Conservation (phyloP, 2,888 invertebrate genomes). For the Stictocephala bisonia region DNA sequence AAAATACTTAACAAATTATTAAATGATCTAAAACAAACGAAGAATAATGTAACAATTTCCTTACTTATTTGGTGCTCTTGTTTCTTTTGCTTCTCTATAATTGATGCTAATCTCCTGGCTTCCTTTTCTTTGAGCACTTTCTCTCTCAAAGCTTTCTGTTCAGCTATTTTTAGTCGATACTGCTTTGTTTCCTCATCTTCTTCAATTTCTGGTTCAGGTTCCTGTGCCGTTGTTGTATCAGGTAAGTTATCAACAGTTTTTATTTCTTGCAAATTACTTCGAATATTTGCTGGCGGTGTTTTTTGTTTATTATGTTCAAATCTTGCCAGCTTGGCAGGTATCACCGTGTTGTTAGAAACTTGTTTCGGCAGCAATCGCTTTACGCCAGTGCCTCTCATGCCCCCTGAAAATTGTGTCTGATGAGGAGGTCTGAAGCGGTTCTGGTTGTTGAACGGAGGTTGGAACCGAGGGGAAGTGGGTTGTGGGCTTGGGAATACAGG, state of each 20-base stretch:
- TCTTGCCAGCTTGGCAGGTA: conserved; percentile 39
- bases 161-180: conserved; percentile 66
- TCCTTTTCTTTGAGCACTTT: conserved; percentile 66
- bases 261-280: conserved; percentile 62
- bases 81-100: conserved; percentile 63
- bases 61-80: conserved; percentile 52
- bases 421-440: not conserved
- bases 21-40: not conserved
- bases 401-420: not conserved
- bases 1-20: not conserved
- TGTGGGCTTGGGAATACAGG: not conserved
- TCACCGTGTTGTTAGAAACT: not conserved
- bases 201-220: conserved; percentile 40
- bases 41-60: too few relatives aligned
- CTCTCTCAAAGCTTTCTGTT: conserved; percentile 66
- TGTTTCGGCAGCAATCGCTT: conserved; percentile 19
- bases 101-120: conserved; percentile 65
- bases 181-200: conserved; percentile 65
- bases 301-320: conserved; percentile 22
- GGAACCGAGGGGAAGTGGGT: conserved; percentile 23
- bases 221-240: conserved; percentile 27
- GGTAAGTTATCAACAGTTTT: conserved; percentile 60
- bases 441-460: conserved; percentile 17
- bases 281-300: conserved; percentile 41
- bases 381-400: not conserved